Percentiles rank a stretch among this genome's conserved stretches.
These are phyloP conservation scores for Sinocyclocheilus maitianheensis DNA, from an alignment of 2,113 vertebrate genomes.

Conservation along the genomic window DNA sequence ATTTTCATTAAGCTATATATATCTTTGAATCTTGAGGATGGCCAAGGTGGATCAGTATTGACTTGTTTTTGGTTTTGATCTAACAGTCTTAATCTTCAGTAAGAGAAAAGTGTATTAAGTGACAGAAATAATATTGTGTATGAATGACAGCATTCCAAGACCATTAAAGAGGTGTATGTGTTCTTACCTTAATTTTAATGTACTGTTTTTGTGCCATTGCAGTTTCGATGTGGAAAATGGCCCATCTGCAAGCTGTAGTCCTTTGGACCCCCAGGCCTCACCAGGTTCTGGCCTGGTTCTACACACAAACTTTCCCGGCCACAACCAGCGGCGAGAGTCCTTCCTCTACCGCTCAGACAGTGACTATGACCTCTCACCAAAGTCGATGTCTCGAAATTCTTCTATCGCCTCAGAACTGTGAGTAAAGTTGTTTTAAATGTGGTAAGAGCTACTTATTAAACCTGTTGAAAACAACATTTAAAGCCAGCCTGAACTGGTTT, in stretches of 20 bases:
- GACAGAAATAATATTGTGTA: not conserved
- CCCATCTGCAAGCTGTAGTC: slow-evolving; percentile 90
- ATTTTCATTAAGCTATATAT: slow-evolving; percentile 19
- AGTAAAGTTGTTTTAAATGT: slow-evolving; percentile 58
- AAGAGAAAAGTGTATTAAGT: not conserved
- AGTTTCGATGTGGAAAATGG: slow-evolving; percentile 99
- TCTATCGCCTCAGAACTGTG: slow-evolving; percentile 96
- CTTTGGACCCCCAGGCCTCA: slow-evolving; percentile 90
- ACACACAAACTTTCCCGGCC: slow-evolving; percentile 91
- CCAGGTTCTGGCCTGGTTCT: slow-evolving; percentile 93
- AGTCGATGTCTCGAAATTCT: slow-evolving; percentile 98
- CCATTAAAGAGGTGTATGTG: not conserved
- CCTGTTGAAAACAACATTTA: not conserved
- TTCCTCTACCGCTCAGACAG: slow-evolving; percentile 98
- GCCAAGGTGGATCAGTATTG: not conserved
- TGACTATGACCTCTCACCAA: slow-evolving; percentile 97
- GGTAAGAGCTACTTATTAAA: not conserved
- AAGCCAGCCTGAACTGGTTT: not conserved
- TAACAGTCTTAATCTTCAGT: not conserved
- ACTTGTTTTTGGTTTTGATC: not conserved
- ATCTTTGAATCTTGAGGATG: slow-evolving; percentile 9
- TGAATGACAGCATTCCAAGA: not conserved
- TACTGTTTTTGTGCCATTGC: slow-evolving; percentile 58
- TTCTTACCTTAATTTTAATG: slow-evolving; percentile 14
- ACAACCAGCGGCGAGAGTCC: slow-evolving; percentile 95